Conservation (phyloP, 2,888 invertebrate genomes). For the Anodontia alba region DNA sequence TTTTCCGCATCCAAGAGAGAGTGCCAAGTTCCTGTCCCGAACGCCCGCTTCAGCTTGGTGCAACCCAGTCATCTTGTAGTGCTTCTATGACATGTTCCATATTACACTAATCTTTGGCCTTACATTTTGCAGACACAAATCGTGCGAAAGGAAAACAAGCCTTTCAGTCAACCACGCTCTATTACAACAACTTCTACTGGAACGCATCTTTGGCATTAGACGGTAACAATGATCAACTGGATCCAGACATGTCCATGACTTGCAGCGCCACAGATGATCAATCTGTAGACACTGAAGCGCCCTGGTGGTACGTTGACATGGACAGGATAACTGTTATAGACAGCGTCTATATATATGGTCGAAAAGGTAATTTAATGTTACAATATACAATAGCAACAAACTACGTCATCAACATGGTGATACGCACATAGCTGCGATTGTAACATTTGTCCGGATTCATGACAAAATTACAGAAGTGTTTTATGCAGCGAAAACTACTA, state of each 20-base stretch:
- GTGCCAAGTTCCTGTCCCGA: too few relatives aligned
- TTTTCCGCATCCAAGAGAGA: too few relatives aligned
- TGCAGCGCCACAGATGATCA: conserved; percentile 49
- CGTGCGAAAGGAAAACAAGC: conserved; percentile 39
- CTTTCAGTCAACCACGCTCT: conserved; percentile 33
- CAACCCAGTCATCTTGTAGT: too few relatives aligned
- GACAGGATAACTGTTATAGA: conserved; percentile 30
- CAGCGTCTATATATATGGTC: conserved; percentile 39
- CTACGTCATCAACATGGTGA: too few relatives aligned
- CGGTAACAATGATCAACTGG: conserved; percentile 34
- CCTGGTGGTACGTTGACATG: conserved; percentile 50
- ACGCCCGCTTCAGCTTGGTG: too few relatives aligned
- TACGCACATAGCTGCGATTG: too few relatives aligned
- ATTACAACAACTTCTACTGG: conserved; percentile 24
- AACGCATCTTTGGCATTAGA: conserved; percentile 38
- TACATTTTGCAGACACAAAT: conserved; percentile 52
- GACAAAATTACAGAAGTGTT: too few relatives aligned
- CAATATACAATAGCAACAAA: too few relatives aligned
- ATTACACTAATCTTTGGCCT: too few relatives aligned
- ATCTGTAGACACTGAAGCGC: background rate
- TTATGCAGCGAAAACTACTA: too few relatives aligned
- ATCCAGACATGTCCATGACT: conserved; percentile 12
- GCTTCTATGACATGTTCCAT: too few relatives aligned
- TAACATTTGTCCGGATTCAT: too few relatives aligned
- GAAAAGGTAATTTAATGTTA: conserved; percentile 38